A percentile compares a stretch with the other conserved stretches of the same genome.
These are phyloP conservation scores for Drosophila kanekoi DNA, from an alignment of 2,888 invertebrate species.

Conservation along the genomic window DNA sequence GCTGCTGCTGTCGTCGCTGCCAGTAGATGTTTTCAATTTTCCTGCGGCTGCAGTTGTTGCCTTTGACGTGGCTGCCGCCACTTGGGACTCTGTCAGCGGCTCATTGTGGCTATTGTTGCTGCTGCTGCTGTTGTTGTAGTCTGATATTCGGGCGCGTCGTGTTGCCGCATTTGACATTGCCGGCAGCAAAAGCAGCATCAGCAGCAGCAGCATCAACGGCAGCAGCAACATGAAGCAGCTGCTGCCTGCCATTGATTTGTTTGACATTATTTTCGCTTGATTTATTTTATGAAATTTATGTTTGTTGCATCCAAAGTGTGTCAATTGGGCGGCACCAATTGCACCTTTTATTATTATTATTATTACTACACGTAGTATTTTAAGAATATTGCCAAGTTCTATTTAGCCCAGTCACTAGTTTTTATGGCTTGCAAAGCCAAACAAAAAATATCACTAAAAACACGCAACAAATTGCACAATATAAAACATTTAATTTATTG, in stretches of 20 bases:
- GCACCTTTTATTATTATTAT: neutral
- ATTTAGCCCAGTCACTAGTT: no score
- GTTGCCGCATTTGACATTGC: slow-evolving; percentile 49
- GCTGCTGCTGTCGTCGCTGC: slow-evolving; percentile 3
- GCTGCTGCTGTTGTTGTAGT: slow-evolving; percentile 26
- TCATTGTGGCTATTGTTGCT: slow-evolving; percentile 43
- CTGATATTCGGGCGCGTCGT: slow-evolving; percentile 37
- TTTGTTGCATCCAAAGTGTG: slow-evolving; percentile 44
- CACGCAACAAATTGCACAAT: neutral
- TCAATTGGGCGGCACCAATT: slow-evolving; percentile 28
- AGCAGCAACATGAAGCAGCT: slow-evolving; percentile 44
- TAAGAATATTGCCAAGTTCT: no score
- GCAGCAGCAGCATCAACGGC: slow-evolving; percentile 40
- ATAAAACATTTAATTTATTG: neutral
- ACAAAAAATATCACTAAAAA: no score
- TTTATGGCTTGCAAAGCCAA: no score
- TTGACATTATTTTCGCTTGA: slow-evolving; percentile 74
- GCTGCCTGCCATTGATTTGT: slow-evolving; percentile 67
- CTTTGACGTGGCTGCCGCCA: slow-evolving; percentile 25
- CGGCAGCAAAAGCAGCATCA: slow-evolving; percentile 53
- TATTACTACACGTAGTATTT: neutral
- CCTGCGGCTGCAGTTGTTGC: slow-evolving; percentile 20
- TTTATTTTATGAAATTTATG: slow-evolving; percentile 70
- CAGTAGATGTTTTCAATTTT: slow-evolving; percentile 65
- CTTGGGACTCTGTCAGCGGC: slow-evolving; percentile 39